These are phyloP conservation scores for Lasius platythorax DNA, from an alignment of 2,888 invertebrate genomes.

Conservation along the genomic window DNA sequence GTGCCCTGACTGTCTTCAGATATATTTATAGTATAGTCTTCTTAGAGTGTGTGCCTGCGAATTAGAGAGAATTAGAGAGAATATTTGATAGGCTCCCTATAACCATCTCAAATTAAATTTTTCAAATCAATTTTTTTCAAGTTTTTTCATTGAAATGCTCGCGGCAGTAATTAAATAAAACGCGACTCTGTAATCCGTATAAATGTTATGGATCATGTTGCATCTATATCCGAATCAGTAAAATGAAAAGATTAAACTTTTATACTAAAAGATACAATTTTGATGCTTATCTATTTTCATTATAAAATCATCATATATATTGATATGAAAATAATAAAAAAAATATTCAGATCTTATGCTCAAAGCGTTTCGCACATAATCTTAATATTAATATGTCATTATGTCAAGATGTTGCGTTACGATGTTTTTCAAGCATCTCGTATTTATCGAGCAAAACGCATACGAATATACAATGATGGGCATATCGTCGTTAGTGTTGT, in stretches of 20 bases:
- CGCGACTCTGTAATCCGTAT: background rate
- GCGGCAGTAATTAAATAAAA: background rate
- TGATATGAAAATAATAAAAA: background rate
- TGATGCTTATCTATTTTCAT: background rate
- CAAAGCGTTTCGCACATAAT: background rate
- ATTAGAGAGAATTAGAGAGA: constrained; percentile 72
- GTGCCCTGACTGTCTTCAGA: constrained; percentile 74
- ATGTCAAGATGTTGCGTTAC: background rate
- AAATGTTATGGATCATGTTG: background rate
- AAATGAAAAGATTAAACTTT: background rate
- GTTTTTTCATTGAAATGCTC: background rate
- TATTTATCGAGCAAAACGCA: constrained; percentile 2
- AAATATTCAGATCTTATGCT: background rate
- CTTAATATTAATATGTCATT: background rate
- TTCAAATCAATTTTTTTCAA: constrained; percentile 57
- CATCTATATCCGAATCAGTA: background rate
- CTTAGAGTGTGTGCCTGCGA: constrained; percentile 64
- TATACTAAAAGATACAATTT: constrained; percentile 2
- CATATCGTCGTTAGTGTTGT: constrained; percentile 73
- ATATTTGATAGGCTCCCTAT: constrained; percentile 62
- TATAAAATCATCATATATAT: background rate
- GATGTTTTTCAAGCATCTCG: background rate
- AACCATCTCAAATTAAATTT: constrained; percentile 62
- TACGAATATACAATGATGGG: constrained; percentile 5
- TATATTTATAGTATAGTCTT: constrained; percentile 78